Evolutionary conservation across 2,797 vertebrate genomes (phyloP), one percentile per base, ranked within the genome.

Genomic region (Sebastes umbrosus): DNA sequence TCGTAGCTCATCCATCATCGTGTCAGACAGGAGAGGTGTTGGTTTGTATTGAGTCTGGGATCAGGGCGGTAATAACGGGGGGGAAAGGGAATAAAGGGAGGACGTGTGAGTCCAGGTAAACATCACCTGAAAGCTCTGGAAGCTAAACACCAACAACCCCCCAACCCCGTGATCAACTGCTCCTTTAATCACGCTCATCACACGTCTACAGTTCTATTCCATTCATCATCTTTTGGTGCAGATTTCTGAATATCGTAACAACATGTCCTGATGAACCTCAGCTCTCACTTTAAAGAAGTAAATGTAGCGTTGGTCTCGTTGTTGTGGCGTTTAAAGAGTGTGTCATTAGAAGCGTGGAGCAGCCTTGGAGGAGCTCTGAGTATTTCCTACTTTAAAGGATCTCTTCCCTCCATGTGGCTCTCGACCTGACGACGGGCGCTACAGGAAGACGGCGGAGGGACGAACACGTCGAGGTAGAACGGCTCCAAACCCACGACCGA

Each of bases 1-100:
- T 46, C 96, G 82, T 92, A 1, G 93, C 95, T 96, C 97, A 98
- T 99, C 97, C 96, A 99, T 99, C 98, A 98, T 94, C 93, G 69
- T 34, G 86, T 59, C 63, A 75, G 81, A 87, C 86, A 29, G 52
- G 12, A 22, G 77, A 52, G 69, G 36, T 20, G 52, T 13, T 16
- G 46, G 62, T 50, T 60, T 14, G 73, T 36, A 22, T 57, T 7
- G 55, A 68, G 32, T 18, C 29, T 10, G 25, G 52, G 68, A 84
- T 36, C 16, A 5, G 3, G 29, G 58, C 12, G 7, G 20, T 7
- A 43, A 34, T 34, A 34, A 34, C 34, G 34, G 34, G 3, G 32
- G 20, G 22, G n/a, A 27, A 62, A 27, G 7, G 25, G 34, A 46
- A 50, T 13, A 46, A 66, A 66, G 24, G 67, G 14, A 50, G 3